A percentile compares a stretch with the other conserved stretches of the same genome.
Conservation (phyloP, 2,888 invertebrate species). For the Cephus pulcher region DNA sequence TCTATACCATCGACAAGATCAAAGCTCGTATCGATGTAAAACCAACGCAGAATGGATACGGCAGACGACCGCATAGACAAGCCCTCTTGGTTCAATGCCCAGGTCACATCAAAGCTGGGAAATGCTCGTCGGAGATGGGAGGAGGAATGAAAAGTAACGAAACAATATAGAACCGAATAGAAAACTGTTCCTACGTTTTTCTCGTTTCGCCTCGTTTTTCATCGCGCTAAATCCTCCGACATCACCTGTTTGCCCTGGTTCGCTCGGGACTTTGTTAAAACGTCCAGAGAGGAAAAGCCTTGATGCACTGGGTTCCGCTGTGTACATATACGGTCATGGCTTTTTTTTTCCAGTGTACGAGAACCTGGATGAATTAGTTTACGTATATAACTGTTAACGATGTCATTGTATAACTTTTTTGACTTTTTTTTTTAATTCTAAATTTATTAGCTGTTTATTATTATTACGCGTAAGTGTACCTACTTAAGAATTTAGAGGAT, state of each 20-base stretch:
- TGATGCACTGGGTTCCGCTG: neutral
- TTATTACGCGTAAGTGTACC: neutral
- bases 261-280: neutral
- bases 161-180: slow-evolving; percentile 5
- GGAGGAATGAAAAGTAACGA: slow-evolving; percentile 39
- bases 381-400: neutral
- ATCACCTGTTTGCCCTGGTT: neutral
- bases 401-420: neutral
- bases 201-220: neutral
- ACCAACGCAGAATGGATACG: slow-evolving; percentile 27
- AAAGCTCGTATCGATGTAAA: slow-evolving; percentile 43
- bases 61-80: slow-evolving; percentile 21
- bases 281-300: neutral
- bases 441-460: neutral
- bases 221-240: neutral
- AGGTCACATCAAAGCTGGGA: slow-evolving; percentile 42
- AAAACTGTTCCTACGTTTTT: neutral
- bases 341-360: neutral
- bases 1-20: slow-evolving; percentile 36
- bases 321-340: neutral
- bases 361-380: neutral
- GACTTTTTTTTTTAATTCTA: neutral
- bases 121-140: slow-evolving; percentile 31
- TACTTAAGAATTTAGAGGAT: neutral
- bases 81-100: slow-evolving; percentile 35